Base-by-base conservation (phyloP, 2,113 vertebrate genomes). In the Barnardius zonarius region DNA sequence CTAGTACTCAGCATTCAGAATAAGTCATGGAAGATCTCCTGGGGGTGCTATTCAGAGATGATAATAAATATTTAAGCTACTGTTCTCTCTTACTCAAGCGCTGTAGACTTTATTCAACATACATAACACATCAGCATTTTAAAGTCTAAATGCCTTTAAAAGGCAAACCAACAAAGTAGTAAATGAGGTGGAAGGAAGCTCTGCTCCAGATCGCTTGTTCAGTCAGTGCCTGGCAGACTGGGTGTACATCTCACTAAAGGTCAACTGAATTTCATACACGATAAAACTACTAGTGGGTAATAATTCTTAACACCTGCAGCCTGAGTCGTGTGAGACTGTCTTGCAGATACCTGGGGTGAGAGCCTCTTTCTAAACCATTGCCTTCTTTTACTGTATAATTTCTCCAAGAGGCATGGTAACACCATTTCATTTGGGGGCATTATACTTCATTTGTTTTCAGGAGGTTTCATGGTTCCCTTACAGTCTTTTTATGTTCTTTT, bases 21-120 rank as follows among this genome's bases (percentile, higher is more conserved):
- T 70, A 75, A 87, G 83, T 44, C 10, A 6, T n/a, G 44, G 44
- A 68, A 48, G 52, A 35, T 92, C 83, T 94, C 92, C 70, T 30
- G 44, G 55, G 73, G 48, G 13, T 33, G 27, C 48, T 84, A 27
- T 64, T 89, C 81, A 79, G 86, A 75, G 81, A 35, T 33, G n/a
- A 64, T 82, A 68, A 93, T 92, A 90, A 95, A 95, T 92, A 92
- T 79, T 86, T 86, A 79, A 89, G 83, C 62, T 90, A n/a, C 80
- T 79, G 66, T 57, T 92, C 82, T 88, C 61, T 70, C 66, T 82
- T 84, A 18, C 49, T 52, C 19, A 5, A 39, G 83, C 5, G 0
- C 83, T 63, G 57, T 27, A 33, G 92, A 66, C 74, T 91, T 84
- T 75, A 85, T 73, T 93, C 69, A 94, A 52, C 74, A 14, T 31